These are phyloP conservation scores for Steatocranus sp. DNA, from an alignment of 2,797 vertebrate genomes.

Conservation along the genomic window DNA sequence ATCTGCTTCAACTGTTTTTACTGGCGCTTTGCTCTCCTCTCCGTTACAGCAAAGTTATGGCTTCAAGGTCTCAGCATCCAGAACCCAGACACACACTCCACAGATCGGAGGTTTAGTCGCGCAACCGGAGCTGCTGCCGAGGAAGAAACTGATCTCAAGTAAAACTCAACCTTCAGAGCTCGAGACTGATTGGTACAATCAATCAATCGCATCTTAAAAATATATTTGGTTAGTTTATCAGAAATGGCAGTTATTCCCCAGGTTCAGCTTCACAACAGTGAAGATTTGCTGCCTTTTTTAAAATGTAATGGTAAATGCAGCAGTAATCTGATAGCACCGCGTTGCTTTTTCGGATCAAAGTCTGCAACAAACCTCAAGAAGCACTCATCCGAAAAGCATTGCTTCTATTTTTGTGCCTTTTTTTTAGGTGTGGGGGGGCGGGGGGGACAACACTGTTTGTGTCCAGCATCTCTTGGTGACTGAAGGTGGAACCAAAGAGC, in stretches of 20 bases:
- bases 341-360: background rate
- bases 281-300: background rate
- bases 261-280: background rate
- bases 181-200: background rate
- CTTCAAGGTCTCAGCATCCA: slow-evolving; percentile 45
- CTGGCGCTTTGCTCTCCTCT: slow-evolving; percentile 75
- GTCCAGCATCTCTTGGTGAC: background rate
- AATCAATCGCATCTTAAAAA: background rate
- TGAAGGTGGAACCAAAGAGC: background rate
- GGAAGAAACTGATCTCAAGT: background rate
- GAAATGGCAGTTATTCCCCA: background rate
- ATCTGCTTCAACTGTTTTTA: slow-evolving; percentile 80
- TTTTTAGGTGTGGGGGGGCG: background rate
- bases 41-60: slow-evolving; percentile 43
- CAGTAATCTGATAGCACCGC: background rate
- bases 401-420: background rate
- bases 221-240: background rate
- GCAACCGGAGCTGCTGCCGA: slow-evolving; percentile 16
- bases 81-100: slow-evolving; percentile 32
- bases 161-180: background rate
- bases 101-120: slow-evolving; percentile 45
- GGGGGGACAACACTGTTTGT: background rate
- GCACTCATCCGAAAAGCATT: background rate
- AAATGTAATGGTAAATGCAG: background rate
- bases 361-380: background rate